Evolutionary conservation across 2,797 vertebrate species (phyloP).

Genomic region (Sebastiscus tertius): DNA sequence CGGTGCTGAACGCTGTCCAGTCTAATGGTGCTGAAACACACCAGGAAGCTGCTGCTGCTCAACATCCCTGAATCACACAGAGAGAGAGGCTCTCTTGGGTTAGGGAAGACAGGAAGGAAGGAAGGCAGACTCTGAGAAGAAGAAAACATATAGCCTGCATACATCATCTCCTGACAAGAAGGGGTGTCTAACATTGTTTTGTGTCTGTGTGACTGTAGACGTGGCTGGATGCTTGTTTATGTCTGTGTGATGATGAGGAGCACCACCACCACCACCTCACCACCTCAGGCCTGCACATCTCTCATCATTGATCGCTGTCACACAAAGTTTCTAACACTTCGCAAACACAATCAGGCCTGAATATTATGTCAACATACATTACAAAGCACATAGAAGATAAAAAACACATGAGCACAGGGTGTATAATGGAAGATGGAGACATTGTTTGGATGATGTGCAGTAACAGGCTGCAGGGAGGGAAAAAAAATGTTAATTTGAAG

Average conservation of each 20-base stretch:
- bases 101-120: too few species aligned
- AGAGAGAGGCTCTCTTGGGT: background rate
- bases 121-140: constrained; percentile 10
- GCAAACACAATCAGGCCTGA: background rate
- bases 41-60: constrained; percentile 37
- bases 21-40: constrained; percentile 79
- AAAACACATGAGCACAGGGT: background rate
- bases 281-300: constrained; percentile 34
- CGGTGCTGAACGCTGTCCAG: constrained; percentile 81
- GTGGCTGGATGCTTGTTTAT: constrained; percentile 13
- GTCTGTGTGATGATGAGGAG: background rate
- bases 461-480: constrained; percentile 23
- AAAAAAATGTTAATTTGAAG: constrained; percentile 29
- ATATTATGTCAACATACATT: background rate
- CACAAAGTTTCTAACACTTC: constrained; percentile 66
- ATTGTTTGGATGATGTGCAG: constrained; percentile 5
- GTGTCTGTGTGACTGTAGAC: background rate
- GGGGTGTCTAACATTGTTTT: background rate
- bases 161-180: constrained; percentile 4
- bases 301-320: constrained; percentile 27
- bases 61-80: constrained; percentile 25
- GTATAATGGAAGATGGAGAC: background rate
- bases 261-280: constrained; percentile 11
- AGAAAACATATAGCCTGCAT: constrained; percentile 8
- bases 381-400: background rate